Evolutionary conservation across 2,888 invertebrate genomes (phyloP).

Genomic region (Rhopalosiphum nymphaeae): DNA sequence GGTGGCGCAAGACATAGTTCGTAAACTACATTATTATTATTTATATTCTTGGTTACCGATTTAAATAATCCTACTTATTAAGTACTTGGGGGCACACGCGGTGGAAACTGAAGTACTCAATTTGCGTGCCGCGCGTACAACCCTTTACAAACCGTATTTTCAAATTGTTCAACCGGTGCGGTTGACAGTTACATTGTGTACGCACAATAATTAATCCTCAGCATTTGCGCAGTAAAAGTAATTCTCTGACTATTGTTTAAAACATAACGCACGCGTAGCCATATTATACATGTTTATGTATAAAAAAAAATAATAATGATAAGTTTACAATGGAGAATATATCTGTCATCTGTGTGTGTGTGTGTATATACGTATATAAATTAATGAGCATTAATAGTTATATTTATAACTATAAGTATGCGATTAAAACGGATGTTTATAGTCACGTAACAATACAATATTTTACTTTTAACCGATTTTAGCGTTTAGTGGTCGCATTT

Average conservation of each 20-base stretch:
- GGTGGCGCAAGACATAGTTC: background rate
- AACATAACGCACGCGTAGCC: background rate
- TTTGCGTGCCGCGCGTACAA: constrained; percentile 10
- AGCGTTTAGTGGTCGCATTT: background rate
- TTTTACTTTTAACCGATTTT: background rate
- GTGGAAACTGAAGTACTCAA: constrained; percentile 6
- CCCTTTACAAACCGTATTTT: background rate
- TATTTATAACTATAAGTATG: background rate
- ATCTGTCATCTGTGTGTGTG: background rate
- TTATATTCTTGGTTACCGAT: background rate
- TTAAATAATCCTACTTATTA: constrained; percentile 42
- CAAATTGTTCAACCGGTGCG: constrained; percentile 21
- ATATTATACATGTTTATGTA: background rate
- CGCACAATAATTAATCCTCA: constrained; percentile 34
- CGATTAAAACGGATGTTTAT: background rate
- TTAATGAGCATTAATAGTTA: background rate
- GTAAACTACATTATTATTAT: background rate
- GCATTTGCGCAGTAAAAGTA: background rate
- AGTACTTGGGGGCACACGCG: background rate
- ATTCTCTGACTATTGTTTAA: background rate
- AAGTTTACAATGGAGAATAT: background rate
- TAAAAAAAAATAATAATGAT: background rate
- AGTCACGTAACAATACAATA: background rate
- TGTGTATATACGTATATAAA: background rate
- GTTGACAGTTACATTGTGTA: constrained; percentile 26